Base-by-base conservation (phyloP, 2,888 invertebrate genomes). In the Hypomecis punctinalis region DNA sequence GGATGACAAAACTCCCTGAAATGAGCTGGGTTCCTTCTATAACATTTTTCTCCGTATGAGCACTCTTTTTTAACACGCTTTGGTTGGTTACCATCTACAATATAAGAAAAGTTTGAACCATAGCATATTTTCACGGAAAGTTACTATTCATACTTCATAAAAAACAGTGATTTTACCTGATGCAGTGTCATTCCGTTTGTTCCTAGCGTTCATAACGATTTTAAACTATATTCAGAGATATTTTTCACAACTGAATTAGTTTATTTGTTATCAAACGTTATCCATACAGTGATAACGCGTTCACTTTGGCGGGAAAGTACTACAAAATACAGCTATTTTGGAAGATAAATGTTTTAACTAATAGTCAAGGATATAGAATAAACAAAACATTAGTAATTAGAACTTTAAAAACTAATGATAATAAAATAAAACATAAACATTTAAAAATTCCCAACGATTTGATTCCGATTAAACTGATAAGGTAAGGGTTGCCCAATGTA, bases 21-120 rank as follows among this genome's bases (percentile, higher is more conserved):
- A 86, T 98, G 98, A 63, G 95, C 94, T 0, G 97, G 97, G 90
- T 98, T 98, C 76, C 95, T 94, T 58, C 98, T 94, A 78, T 96
- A 98, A 79, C 98, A 98, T 72, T 94, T 94, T 37, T 95, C 94
- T 6, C 95, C 96, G 84, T 96, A 97, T 11, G 94, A 95, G 82
- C 98, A 98, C 64, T 90, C 86, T 70, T 93, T 94, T 75, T 91
- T 94, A 5, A 80, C 63, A 69, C 86, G 78, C 78, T 92, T 93
- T 0, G 76, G 55, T n/a, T 60, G 74, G 62, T 75, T 77, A 54
- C 74, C 71, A 67, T 79, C 91, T 90, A 78, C 70, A 89, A 89
- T 47, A 37, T 37, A 36, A 11, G 49, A 0, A 11, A 9, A 49
- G 11, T 35, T 23, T 23, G 3, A 3, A 23, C 23, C 23, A 61